Evolutionary conservation across 2,797 vertebrate species (phyloP), one percentile per base, ranked within the genome.

Genomic region (Dromococcyx pavoninus): DNA sequence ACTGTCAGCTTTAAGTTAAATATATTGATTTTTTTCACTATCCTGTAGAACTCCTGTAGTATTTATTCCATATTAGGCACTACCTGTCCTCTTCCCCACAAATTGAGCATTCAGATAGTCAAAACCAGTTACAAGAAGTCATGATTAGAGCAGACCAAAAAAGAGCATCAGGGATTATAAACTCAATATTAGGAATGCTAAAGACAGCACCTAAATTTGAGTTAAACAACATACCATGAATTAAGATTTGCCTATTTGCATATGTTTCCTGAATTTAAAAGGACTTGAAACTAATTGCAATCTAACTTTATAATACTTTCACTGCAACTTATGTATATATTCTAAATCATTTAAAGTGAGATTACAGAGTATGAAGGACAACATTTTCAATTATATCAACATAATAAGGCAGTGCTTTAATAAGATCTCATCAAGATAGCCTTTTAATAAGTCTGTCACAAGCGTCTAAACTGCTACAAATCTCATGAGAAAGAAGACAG

Each of bases 1-100:
- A 39, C 30, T 79, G 43, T 84, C n/a, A 91, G 13, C 71, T 61
- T 93, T 91, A 95, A 90, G 95, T 95, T 90, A 95, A 87, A 91
- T 76, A 15, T 67, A 90, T 95, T 65, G 86, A 88, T 90, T 91
- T 94, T 37, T 89, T 89, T 83, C 56, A 73, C 27, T 76, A 22
- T 94, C 33, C 28, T 81, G 35, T 41, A 57, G 62, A 74, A 86
- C n/a, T 81, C 70, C 37, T 54, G 8, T 44, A 82, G 28, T 60
- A 81, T 91, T 95, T 88, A 91, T 82, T 87, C 74, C 1, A 1
- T 64, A 48, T 61, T 66, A 73, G 44, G 53, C 9, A 39, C 17
- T 58, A 70, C 30, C 37, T 53, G 13, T 60, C 46, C 9, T 70
- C 39, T 90, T 90, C 8, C 30, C 8, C 24, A 62, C 54, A 90